phyloP scores from a whole-genome alignment of 2,797 vertebrate species.

The Sebastes elongatus region DNA sequence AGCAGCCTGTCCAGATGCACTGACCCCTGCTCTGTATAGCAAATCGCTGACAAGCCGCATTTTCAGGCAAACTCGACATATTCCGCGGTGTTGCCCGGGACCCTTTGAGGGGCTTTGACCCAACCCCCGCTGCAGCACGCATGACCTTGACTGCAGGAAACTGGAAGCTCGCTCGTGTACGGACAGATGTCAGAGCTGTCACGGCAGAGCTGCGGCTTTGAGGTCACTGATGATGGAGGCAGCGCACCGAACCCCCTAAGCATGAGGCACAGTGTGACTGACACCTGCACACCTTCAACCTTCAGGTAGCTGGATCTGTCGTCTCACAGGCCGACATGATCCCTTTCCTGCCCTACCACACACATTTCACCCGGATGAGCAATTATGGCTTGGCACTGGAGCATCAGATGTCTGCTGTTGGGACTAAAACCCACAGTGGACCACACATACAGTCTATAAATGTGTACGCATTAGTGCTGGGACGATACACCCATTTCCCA shows the following conservation, averaged over 20 bases:
- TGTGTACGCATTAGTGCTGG: background rate
- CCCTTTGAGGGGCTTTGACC: conserved; percentile 26
- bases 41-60: conserved; percentile 50
- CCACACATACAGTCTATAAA: background rate
- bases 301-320: conserved; percentile 26
- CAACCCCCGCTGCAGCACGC: background rate
- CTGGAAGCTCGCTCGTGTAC: background rate
- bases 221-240: conserved; percentile 22
- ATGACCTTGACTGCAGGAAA: conserved; percentile 52
- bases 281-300: conserved; percentile 22
- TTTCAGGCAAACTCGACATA: conserved; percentile 58
- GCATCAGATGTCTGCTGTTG: background rate
- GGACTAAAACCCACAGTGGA: background rate
- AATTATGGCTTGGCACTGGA: background rate
- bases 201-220: background rate
- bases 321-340: conserved; percentile 17
- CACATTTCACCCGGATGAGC: background rate
- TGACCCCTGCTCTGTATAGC: conserved; percentile 18
- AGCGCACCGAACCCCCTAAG: background rate
- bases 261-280: conserved; percentile 30
- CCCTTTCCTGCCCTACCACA: background rate
- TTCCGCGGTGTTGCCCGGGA: conserved; percentile 32
- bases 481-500: too few relatives aligned
- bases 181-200: conserved; percentile 39
- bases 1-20: conserved; percentile 41